phyloP scores from a whole-genome alignment of 1,140 invertebrate species.

The Brachionus koreanus region DNA sequence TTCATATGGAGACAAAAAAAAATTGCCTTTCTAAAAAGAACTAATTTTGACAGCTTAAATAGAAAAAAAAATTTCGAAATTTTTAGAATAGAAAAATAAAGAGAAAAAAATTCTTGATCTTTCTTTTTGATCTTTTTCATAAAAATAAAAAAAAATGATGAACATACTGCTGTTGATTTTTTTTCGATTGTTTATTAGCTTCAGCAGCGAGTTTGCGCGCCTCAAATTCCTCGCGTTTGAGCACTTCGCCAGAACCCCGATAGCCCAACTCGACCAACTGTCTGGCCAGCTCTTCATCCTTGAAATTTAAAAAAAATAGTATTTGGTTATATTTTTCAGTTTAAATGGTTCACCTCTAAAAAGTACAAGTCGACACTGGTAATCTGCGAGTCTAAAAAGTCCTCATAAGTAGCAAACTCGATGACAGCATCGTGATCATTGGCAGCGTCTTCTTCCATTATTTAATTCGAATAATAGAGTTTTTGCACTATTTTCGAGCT shows the following conservation, averaged over 20 bases:
- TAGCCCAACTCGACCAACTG: constrained; percentile 60
- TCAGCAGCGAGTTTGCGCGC: constrained; percentile 57
- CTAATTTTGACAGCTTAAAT: too few species aligned
- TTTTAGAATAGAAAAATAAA: too few species aligned
- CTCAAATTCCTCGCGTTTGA: constrained; percentile 60
- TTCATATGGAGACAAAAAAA: too few species aligned
- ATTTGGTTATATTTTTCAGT: too few species aligned
- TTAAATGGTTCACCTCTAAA: constrained; percentile 66
- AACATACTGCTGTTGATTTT: constrained; percentile 50
- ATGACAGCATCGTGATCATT: constrained; percentile 55
- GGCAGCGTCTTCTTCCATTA: constrained; percentile 56
- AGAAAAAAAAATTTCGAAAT: too few species aligned
- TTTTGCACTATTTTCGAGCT: neutral
- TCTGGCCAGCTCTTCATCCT: constrained; percentile 60
- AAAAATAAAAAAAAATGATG: too few species aligned
- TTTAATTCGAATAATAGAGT: neutral
- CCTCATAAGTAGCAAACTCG: constrained; percentile 66
- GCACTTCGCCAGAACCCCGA: constrained; percentile 58
- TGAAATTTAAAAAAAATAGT: constrained; percentile 7
- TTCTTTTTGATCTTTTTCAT: too few species aligned
- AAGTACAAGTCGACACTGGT: constrained; percentile 68
- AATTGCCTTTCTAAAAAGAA: too few species aligned
- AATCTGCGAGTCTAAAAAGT: constrained; percentile 74
- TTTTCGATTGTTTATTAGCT: constrained; percentile 56
- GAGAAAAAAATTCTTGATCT: too few species aligned